Evolutionary conservation across 2,797 vertebrate species (phyloP).

Genomic region (Chelon labrosus): DNA sequence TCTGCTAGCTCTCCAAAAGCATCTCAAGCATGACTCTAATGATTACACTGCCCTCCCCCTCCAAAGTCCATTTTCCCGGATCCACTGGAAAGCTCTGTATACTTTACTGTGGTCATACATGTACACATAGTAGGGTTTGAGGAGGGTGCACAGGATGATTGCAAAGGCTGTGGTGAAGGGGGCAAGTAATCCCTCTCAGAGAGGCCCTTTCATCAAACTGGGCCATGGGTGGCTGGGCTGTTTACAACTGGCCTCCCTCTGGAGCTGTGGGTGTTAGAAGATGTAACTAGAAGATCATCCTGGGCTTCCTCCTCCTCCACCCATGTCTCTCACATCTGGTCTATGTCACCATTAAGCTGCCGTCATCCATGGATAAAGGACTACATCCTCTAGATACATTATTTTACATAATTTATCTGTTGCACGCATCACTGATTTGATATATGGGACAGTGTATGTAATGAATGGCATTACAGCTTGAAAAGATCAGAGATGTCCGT

Average conservation of each 20-base stretch:
- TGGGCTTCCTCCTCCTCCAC: conserved; percentile 30
- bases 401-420: conserved; percentile 51
- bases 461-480: conserved; percentile 23
- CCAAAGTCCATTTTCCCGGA: conserved; percentile 61
- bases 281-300: conserved; percentile 59
- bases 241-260: conserved; percentile 66
- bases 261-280: conserved; percentile 54
- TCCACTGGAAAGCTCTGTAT: conserved; percentile 56
- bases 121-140: conserved; percentile 63
- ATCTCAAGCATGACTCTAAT: conserved; percentile 75
- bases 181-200: conserved; percentile 64
- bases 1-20: conserved; percentile 66
- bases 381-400: conserved; percentile 19
- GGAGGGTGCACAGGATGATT: conserved; percentile 62
- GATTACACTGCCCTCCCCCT: conserved; percentile 64
- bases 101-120: conserved; percentile 66
- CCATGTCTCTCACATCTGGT: conserved; percentile 59
- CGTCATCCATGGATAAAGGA: conserved; percentile 43
- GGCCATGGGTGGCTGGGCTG: conserved; percentile 65
- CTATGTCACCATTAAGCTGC: conserved; percentile 23
- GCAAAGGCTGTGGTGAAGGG: conserved; percentile 55
- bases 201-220: conserved; percentile 76
- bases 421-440: conserved; percentile 35
- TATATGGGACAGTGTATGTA: conserved; percentile 36
- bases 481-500: not conserved